These are phyloP conservation scores for Chymomyza caudatula DNA, from an alignment of 2,888 invertebrate genomes.

Conservation along the genomic window DNA sequence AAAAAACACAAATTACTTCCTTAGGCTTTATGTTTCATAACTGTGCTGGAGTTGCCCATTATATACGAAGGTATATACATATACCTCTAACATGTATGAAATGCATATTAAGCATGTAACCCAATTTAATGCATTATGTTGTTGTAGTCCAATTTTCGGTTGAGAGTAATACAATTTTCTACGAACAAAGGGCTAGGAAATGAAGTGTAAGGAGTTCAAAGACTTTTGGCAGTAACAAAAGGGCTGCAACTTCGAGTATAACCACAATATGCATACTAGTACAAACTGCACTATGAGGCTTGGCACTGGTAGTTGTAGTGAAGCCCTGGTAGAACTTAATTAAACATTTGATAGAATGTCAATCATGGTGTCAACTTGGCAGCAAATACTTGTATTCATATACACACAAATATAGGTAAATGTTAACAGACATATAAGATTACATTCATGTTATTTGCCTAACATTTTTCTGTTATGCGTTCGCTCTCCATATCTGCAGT, in stretches of 20 bases:
- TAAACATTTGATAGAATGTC: not conserved
- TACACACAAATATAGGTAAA: not conserved
- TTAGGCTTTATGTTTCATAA: not conserved
- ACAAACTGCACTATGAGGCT: too few species aligned
- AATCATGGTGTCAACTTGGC: not conserved
- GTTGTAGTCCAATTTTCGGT: not conserved
- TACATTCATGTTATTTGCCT: not conserved
- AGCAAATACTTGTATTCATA: not conserved
- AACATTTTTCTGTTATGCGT: not conserved
- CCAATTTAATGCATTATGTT: not conserved
- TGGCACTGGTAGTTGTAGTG: not conserved
- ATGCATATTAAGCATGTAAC: not conserved
- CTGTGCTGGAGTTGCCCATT: not conserved
- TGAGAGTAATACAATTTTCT: not conserved
- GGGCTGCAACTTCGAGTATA: too few species aligned
- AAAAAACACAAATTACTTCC: not conserved
- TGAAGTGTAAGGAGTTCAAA: not conserved
- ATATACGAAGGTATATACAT: not conserved
- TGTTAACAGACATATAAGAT: too few species aligned
- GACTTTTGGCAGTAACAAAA: not conserved
- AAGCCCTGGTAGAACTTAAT: not conserved
- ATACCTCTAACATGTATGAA: not conserved
- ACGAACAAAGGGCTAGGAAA: not conserved
- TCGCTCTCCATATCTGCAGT: not conserved
- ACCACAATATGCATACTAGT: too few species aligned